Percentiles rank a stretch among this genome's conserved stretches.
Evolutionary conservation across 2,113 vertebrate genomes (phyloP).

Genomic region (Etheostoma spectabile): DNA sequence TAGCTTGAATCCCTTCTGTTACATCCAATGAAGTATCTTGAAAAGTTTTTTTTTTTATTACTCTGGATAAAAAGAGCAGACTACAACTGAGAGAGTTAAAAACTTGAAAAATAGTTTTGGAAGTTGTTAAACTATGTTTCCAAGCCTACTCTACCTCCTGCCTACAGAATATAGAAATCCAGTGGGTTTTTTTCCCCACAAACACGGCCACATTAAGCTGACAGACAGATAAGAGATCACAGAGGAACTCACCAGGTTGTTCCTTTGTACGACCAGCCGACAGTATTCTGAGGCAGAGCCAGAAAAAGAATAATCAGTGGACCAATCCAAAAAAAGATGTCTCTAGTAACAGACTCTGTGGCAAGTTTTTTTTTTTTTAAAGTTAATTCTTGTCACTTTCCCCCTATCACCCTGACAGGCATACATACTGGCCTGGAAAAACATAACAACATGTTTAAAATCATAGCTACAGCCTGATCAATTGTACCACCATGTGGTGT

Average conservation of each 20-base stretch:
- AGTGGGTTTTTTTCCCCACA: too few species aligned
- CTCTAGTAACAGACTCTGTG: not conserved
- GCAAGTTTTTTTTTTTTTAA: too few species aligned
- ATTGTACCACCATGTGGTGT: not conserved
- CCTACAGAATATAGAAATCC: not conserved
- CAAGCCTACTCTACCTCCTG: not conserved
- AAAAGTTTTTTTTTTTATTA: not conserved
- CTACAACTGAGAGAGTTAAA: not conserved
- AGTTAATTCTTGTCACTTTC: not conserved
- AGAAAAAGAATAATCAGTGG: slow-evolving; percentile 3
- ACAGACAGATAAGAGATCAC: not conserved
- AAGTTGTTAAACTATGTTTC: not conserved
- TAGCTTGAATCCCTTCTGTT: too few species aligned
- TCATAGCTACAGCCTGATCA: not conserved
- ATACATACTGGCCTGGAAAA: slow-evolving; percentile 37
- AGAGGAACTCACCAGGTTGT: slow-evolving; percentile 74
- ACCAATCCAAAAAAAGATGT: not conserved
- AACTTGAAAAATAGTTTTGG: not conserved
- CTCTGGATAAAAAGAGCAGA: not conserved
- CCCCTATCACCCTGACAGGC: not conserved
- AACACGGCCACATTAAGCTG: too few species aligned
- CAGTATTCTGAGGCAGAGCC: slow-evolving; percentile 76
- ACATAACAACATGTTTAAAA: not conserved
- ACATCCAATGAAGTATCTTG: too few species aligned
- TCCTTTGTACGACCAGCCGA: slow-evolving; percentile 86